phyloP scores from a whole-genome alignment of 2,113 vertebrate species.

The Hippocampus comes region DNA sequence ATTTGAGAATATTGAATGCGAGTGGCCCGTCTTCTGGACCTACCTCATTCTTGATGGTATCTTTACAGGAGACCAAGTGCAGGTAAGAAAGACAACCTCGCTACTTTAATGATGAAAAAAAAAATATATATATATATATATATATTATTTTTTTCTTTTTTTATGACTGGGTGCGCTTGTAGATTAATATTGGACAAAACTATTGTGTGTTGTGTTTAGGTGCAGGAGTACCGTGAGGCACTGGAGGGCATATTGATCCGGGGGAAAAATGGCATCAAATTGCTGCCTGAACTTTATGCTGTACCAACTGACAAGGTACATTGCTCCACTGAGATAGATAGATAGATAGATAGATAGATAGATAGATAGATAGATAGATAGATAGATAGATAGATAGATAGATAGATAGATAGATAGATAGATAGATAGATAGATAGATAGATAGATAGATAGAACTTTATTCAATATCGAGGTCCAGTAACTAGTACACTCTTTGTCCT shows the following conservation, averaged over 20 bases:
- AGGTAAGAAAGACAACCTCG: slow-evolving; percentile 71
- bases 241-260: slow-evolving; percentile 90
- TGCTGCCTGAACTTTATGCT: slow-evolving; percentile 92
- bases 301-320: slow-evolving; percentile 87
- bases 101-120: background rate
- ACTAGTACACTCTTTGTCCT: too few relatives aligned
- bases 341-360: too few relatives aligned
- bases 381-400: too few relatives aligned
- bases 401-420: too few relatives aligned
- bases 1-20: slow-evolving; percentile 98
- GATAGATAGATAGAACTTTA: too few relatives aligned
- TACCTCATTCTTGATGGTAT: slow-evolving; percentile 93
- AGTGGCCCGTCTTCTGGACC: slow-evolving; percentile 98
- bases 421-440: too few relatives aligned
- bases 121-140: too few relatives aligned
- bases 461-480: too few relatives aligned
- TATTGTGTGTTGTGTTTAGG: slow-evolving; percentile 64
- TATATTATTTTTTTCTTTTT: background rate
- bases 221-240: slow-evolving; percentile 92
- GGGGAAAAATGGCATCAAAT: slow-evolving; percentile 85
- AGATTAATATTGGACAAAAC: background rate
- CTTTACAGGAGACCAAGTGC: slow-evolving; percentile 84
- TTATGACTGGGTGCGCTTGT: background rate
- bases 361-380: too few relatives aligned
- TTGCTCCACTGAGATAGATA: background rate